Base-by-base conservation (phyloP, 2,888 invertebrate species). In the Harpalus rubripes region DNA sequence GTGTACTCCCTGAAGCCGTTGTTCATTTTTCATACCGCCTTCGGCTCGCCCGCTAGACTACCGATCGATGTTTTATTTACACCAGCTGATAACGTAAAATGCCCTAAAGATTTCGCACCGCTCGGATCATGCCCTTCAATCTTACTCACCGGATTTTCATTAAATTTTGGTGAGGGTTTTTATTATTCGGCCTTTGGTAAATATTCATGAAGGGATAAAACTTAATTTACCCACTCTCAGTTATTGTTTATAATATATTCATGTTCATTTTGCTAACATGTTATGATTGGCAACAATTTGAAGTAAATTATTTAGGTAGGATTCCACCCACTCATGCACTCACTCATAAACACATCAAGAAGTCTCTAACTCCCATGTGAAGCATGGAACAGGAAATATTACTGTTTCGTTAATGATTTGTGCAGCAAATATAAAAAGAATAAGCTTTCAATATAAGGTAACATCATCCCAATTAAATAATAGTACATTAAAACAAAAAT, bases 11-110 rank as follows among this genome's bases (percentile, higher is more conserved):
- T n/a, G 63, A 10, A 32, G 22, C 44, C 63, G 41, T 65, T 81
- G 81, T 81, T 81, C 81, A 81, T 81, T 81, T 81, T 81, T 81
- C 81, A 81, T 61, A 81, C 61, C 7, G 65, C 44, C 10, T 44
- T 74, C 44, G 44, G 44, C 79, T 58, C 44, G 72, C 44, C 32
- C 26, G 32, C 52, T 26, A 76, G 41, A 80, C 32, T 63, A 63
- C 65, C 81, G 81, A 81, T 81, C 81, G 63, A 81, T 81, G 65
- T 81, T 81, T 81, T 81, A 81, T 81, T 81, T 81, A 81, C 81
- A 81, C 61, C 65, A 12, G 12, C 72, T 74, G 72, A 74, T 74
- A 74, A 74, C 72, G 44, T 44, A 74, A 74, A 74, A 74, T 74
- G n/a, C 65, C 81, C 81, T 63, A 81, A 63, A 81, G 81, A 81